These are phyloP conservation scores for Sabatieria punctata DNA, from an alignment of 2,888 invertebrate genomes.

Conservation along the genomic window DNA sequence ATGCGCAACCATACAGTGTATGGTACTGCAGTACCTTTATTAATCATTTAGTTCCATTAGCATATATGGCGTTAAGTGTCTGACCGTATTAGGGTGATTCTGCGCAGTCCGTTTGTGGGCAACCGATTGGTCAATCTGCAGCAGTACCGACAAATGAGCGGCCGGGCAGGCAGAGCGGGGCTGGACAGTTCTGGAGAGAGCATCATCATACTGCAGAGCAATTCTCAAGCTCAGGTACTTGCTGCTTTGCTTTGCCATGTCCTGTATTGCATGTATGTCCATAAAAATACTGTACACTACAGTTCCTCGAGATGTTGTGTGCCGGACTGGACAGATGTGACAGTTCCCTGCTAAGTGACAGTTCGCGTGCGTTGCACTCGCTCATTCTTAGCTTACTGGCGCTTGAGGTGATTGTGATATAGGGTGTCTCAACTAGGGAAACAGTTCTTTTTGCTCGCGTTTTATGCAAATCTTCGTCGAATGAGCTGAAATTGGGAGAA, in stretches of 20 bases:
- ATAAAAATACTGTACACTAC: too few relatives aligned
- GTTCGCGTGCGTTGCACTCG: conserved; percentile 37
- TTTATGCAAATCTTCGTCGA: too few relatives aligned
- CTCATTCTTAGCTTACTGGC: conserved; percentile 30
- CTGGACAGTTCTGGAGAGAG: conserved; percentile 65
- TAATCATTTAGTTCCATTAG: not conserved
- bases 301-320: conserved; percentile 11
- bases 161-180: conserved; percentile 80
- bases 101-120: conserved; percentile 68
- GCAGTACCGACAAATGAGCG: conserved; percentile 85
- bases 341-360: conserved; percentile 50
- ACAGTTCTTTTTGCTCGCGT: too few relatives aligned
- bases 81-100: conserved; percentile 43
- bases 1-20: too few relatives aligned
- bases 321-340: conserved; percentile 45
- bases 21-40: not conserved
- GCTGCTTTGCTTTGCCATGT: too few relatives aligned
- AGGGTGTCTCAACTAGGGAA: too few relatives aligned
- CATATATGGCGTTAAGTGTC: not conserved
- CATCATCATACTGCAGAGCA: conserved; percentile 55
- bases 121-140: conserved; percentile 52
- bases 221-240: not conserved
- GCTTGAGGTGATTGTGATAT: conserved; percentile 23
- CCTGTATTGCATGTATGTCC: too few relatives aligned
- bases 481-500: too few relatives aligned